phyloP scores from a whole-genome alignment of 2,888 invertebrate genomes.

The Pogonocherus hispidulus region DNA sequence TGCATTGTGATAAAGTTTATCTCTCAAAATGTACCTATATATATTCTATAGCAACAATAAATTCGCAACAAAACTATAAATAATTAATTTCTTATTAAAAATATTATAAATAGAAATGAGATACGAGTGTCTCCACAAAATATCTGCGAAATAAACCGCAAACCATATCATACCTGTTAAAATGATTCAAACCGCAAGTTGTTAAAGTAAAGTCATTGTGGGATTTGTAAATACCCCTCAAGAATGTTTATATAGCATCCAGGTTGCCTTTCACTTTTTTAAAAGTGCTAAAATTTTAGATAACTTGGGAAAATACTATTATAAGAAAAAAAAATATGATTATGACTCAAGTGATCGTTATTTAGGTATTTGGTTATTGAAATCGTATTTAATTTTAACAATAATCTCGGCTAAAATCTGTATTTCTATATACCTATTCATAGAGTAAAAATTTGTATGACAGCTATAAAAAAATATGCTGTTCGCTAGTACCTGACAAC shows the following conservation, averaged over 20 bases:
- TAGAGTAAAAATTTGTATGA: no score
- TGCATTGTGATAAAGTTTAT: no score
- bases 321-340: not conserved
- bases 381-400: no score
- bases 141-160: constrained; percentile 22
- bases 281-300: no score
- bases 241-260: constrained; percentile 1
- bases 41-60: no score
- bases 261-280: not conserved
- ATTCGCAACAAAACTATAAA: not conserved
- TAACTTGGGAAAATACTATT: not conserved
- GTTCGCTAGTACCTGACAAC: no score
- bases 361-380: no score
- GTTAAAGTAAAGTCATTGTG: not conserved
- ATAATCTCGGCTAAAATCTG: no score
- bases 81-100: not conserved
- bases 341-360: no score
- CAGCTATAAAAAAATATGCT: no score
- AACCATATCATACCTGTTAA: constrained; percentile 14
- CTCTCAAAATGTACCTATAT: no score
- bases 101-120: constrained; percentile 9
- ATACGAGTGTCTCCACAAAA: not conserved
- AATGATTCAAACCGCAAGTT: constrained; percentile 23
- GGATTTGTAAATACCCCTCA: constrained; percentile 17
- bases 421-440: no score